Conservation (phyloP, 2,888 invertebrate species). For the Minunthozetes semirufus region DNA sequence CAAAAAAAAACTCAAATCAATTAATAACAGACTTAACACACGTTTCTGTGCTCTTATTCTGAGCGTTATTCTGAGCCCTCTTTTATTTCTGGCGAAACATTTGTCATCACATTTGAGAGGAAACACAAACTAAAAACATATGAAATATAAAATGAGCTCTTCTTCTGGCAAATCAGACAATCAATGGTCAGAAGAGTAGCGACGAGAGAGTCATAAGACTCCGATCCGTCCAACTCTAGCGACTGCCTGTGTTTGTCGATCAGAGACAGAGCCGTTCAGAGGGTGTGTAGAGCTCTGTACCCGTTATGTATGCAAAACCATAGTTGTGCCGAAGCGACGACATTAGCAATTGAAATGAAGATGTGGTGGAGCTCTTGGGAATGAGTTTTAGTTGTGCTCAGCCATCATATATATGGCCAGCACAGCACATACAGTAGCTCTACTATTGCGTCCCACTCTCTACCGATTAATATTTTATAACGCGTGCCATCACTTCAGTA, state of each 20-base stretch:
- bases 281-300: slow-evolving; percentile 29
- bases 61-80: neutral
- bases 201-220: neutral
- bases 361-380: slow-evolving; percentile 32
- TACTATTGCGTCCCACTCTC: slow-evolving; percentile 22
- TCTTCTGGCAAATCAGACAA: neutral
- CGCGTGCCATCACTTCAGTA: slow-evolving; percentile 16
- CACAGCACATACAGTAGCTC: neutral
- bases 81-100: neutral
- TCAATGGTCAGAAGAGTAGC: neutral
- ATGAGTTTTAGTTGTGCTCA: slow-evolving; percentile 7
- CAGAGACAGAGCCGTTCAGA: slow-evolving; percentile 19
- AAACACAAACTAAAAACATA: neutral
- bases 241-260: slow-evolving; percentile 20
- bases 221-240: slow-evolving; percentile 22
- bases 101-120: slow-evolving; percentile 10
- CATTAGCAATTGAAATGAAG: slow-evolving; percentile 32
- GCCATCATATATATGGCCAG: slow-evolving; percentile 9
- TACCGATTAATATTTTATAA: slow-evolving; percentile 28
- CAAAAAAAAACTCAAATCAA: neutral
- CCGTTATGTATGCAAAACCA: slow-evolving; percentile 32
- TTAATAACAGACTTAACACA: slow-evolving; percentile 1
- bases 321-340: slow-evolving; percentile 31
- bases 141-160: neutral
- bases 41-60: no score